Evolutionary conservation across 2,797 vertebrate species (phyloP).

Genomic region (Halcyon chelicuti): DNA sequence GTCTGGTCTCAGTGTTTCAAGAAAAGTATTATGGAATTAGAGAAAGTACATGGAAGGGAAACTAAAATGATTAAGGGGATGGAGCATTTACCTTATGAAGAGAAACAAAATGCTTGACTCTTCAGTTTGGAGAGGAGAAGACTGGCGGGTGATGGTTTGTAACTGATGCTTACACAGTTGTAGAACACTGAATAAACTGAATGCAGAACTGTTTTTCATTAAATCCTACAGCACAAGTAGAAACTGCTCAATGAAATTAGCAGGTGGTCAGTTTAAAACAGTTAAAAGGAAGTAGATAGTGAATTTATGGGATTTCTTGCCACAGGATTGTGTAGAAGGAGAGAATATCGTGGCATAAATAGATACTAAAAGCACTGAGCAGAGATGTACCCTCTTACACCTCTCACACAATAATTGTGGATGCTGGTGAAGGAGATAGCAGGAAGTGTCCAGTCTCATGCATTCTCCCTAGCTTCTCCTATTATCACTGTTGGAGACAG

Average conservation of each 20-base stretch:
- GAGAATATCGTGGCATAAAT: neutral
- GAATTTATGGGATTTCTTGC: neutral
- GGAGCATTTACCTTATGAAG: neutral
- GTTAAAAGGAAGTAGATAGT: neutral
- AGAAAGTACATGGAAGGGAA: neutral
- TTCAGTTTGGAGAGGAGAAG: neutral
- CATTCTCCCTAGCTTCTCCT: neutral
- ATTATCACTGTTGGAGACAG: conserved; percentile 36
- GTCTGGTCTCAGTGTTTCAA: neutral
- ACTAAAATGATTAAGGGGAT: neutral
- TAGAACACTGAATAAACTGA: neutral
- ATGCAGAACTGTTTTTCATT: neutral
- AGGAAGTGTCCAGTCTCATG: neutral
- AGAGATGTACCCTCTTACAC: neutral
- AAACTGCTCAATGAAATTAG: neutral
- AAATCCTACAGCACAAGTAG: neutral
- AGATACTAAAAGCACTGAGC: neutral
- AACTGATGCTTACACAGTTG: neutral
- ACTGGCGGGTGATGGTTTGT: neutral
- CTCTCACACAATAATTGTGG: neutral
- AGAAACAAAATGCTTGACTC: neutral
- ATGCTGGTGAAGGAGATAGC: neutral
- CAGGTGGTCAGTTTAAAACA: neutral
- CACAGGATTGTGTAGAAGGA: neutral
- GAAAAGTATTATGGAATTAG: neutral